A percentile compares a stretch with the other conserved stretches of the same genome.
phyloP scores from a whole-genome alignment of 2,888 invertebrate species.

The Leucoma salicis region DNA sequence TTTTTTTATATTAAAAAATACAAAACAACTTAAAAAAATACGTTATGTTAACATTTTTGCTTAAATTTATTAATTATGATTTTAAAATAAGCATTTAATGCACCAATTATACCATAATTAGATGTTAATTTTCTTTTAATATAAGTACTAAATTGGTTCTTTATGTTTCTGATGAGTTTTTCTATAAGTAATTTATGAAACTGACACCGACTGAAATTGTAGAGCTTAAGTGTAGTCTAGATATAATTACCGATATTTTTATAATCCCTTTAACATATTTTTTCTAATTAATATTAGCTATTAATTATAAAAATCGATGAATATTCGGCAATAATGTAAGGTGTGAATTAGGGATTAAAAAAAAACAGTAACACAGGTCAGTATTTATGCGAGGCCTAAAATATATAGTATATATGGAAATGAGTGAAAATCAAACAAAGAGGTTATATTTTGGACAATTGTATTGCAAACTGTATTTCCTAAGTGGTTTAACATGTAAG shows the following conservation, averaged over 20 bases:
- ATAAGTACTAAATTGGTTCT: background rate
- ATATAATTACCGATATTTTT: slow-evolving; percentile 46
- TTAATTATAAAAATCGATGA: slow-evolving; percentile 61
- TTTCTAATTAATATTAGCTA: slow-evolving; percentile 15
- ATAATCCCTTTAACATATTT: slow-evolving; percentile 39
- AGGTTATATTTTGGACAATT: slow-evolving; percentile 43
- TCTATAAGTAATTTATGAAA: background rate
- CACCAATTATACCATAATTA: too few species aligned
- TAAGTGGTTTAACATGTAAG: slow-evolving; percentile 36
- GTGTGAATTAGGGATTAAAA: slow-evolving; percentile 48
- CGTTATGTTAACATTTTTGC: too few species aligned
- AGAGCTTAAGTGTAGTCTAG: slow-evolving; percentile 48
- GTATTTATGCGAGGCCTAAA: slow-evolving; percentile 38
- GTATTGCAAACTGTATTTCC: slow-evolving; percentile 35
- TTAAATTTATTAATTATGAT: too few species aligned
- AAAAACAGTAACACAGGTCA: slow-evolving; percentile 24
- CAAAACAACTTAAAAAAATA: too few species aligned
- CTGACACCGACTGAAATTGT: slow-evolving; percentile 37
- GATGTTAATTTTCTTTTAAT: background rate
- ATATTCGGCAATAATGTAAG: slow-evolving; percentile 60
- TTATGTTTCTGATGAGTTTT: background rate
- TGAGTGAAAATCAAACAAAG: slow-evolving; percentile 20
- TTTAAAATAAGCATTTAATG: too few species aligned
- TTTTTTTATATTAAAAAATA: too few species aligned
- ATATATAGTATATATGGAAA: slow-evolving; percentile 28